phyloP scores from a whole-genome alignment of 2,797 vertebrate genomes.

The Sebastes melanostomus region DNA sequence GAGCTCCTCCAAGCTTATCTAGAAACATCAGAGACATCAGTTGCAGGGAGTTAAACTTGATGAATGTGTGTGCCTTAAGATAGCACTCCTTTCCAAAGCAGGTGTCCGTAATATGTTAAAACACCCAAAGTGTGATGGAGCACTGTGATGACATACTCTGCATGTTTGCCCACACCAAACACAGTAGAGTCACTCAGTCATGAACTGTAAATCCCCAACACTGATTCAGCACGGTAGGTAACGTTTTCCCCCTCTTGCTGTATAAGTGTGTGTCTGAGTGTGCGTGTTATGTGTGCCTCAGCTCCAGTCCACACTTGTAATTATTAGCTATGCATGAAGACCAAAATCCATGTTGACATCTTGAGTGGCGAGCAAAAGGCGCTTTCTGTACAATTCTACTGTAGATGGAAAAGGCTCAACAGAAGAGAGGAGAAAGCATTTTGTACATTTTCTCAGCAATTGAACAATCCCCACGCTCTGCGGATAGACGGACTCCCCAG shows the following conservation, averaged over 20 bases:
- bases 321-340: conserved; percentile 96
- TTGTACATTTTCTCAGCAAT: conserved; percentile 97
- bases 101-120: conserved; percentile 61
- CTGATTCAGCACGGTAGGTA: conserved; percentile 56
- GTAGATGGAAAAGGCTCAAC: conserved; percentile 68
- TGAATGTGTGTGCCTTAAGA: conserved; percentile 64
- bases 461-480: conserved; percentile 92
- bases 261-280: conserved; percentile 18
- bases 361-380: conserved; percentile 92
- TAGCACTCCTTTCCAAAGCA: conserved; percentile 57
- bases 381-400: conserved; percentile 86
- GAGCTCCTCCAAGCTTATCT: conserved; percentile 70
- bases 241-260: conserved; percentile 10
- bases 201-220: conserved; percentile 55
- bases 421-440: conserved; percentile 86
- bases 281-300: conserved; percentile 41
- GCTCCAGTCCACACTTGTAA: conserved; percentile 87
- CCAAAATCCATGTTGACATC: conserved; percentile 94
- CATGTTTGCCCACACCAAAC: conserved; percentile 65
- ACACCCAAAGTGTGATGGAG: conserved; percentile 60
- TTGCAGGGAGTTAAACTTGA: conserved; percentile 72
- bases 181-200: conserved; percentile 61
- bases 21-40: conserved; percentile 68
- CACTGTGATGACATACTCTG: conserved; percentile 51
- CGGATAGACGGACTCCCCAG: conserved; percentile 93